These are phyloP conservation scores for Drosophila sucinea DNA, from an alignment of 1,140 invertebrate genomes.

Conservation along the genomic window DNA sequence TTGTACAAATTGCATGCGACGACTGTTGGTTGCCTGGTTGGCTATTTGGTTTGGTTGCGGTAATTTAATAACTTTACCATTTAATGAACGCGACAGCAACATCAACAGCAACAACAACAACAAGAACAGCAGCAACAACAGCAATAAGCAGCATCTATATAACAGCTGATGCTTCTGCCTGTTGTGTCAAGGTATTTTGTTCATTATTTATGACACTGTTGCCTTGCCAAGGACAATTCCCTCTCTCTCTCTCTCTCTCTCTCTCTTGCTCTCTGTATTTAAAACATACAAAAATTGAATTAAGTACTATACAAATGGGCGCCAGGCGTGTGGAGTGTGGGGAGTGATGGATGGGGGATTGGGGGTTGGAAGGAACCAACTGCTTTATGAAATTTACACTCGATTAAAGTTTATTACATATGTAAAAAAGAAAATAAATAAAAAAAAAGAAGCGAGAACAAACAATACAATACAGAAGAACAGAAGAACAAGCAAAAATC, in stretches of 20 bases:
- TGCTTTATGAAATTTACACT: constrained; percentile 56
- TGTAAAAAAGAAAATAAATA: constrained; percentile 29
- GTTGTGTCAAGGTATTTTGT: constrained; percentile 59
- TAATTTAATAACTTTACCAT: constrained; percentile 80
- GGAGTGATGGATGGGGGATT: no score
- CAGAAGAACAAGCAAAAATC: constrained; percentile 21
- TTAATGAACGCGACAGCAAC: constrained; percentile 69
- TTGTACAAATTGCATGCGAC: constrained; percentile 76
- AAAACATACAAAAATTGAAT: constrained; percentile 53
- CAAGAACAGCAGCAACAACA: constrained; percentile 49
- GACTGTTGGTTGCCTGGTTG: constrained; percentile 56
- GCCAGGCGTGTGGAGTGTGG: neutral
- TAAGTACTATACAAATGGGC: constrained; percentile 16
- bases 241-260: no score
- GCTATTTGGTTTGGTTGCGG: constrained; percentile 57
- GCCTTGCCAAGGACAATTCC: constrained; percentile 24
- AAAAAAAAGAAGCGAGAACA: neutral
- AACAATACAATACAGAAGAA: constrained; percentile 26
- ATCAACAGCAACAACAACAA: constrained; percentile 27
- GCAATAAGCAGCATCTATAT: constrained; percentile 27
- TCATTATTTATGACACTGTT: constrained; percentile 69
- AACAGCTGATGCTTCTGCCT: constrained; percentile 61
- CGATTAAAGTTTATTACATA: constrained; percentile 61
- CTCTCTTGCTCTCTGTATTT: constrained; percentile 16
- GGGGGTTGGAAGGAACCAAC: constrained; percentile 9